A percentile compares a stretch with the other conserved stretches of the same genome.
phyloP scores from a whole-genome alignment of 2,113 vertebrate genomes.

The Psophia crepitans region DNA sequence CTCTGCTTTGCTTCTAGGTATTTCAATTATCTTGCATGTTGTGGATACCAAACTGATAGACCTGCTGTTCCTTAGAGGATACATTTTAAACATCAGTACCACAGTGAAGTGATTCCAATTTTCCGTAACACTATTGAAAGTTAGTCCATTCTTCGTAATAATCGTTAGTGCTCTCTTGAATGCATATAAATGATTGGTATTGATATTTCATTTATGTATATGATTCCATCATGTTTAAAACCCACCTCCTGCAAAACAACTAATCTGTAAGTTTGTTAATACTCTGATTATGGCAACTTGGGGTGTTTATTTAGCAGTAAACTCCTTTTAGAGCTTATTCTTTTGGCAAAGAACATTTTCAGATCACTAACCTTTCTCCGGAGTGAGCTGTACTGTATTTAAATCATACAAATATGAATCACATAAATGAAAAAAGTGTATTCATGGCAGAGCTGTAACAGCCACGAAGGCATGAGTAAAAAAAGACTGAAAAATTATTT shows the following conservation, averaged over 20 bases:
- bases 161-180: constrained; percentile 55
- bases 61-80: constrained; percentile 1
- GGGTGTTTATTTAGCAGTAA: not conserved
- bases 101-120: constrained; percentile 17
- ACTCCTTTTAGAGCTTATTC: not conserved
- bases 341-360: not conserved
- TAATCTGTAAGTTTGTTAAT: not conserved
- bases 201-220: constrained; percentile 63
- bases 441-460: not conserved
- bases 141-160: constrained; percentile 43
- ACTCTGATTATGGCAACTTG: not conserved
- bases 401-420: not conserved
- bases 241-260: not conserved
- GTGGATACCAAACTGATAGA: constrained; percentile 27
- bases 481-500: not conserved
- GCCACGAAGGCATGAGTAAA: not conserved
- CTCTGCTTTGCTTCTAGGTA: constrained; percentile 44
- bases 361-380: not conserved
- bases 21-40: constrained; percentile 48
- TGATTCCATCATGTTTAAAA: constrained; percentile 30
- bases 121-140: constrained; percentile 58
- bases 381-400: not conserved
- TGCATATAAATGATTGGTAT: constrained; percentile 51
- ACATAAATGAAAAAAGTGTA: not conserved
- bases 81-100: constrained; percentile 48